A percentile compares a stretch with the other conserved stretches of the same genome.
phyloP scores from a whole-genome alignment of 64 coral and sea anemone species.

The Porites australiensis region DNA sequence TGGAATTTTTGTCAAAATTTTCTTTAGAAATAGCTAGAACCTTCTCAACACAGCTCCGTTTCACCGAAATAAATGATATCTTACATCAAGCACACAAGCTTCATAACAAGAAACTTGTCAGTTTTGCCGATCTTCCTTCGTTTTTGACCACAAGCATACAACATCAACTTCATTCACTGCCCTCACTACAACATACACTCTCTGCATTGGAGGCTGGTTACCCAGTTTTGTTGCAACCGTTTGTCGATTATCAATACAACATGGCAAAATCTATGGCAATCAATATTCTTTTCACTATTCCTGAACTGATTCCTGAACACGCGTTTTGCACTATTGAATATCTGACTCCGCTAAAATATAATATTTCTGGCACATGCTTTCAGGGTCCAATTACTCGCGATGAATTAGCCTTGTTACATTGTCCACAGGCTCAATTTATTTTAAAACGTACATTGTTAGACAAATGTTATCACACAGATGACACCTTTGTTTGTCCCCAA shows the following conservation, averaged over 20 bases:
- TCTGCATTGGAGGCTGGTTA: neutral
- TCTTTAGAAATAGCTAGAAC: neutral
- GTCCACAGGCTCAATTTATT: neutral
- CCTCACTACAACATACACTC: neutral
- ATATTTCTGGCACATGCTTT: constrained; percentile 13
- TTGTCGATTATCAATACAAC: constrained; percentile 7
- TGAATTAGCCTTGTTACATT: neutral
- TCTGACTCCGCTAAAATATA: constrained; percentile 1
- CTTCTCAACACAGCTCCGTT: neutral
- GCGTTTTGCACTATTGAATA: constrained; percentile 33
- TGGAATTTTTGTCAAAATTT: neutral
- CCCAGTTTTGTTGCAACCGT: neutral
- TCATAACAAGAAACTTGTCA: neutral
- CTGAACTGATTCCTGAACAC: neutral
- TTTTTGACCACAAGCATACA: neutral
- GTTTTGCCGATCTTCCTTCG: neutral
- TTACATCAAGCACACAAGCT: neutral
- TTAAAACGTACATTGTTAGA: neutral
- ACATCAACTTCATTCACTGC: neutral
- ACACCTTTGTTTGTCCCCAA: neutral
- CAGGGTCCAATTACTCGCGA: neutral
- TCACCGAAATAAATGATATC: constrained; percentile 1
- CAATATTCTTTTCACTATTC: constrained; percentile 8
- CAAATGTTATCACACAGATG: neutral
- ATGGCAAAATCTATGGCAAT: neutral